Percentiles rank a stretch among this genome's conserved stretches.
Conservation (phyloP, 2,888 invertebrate species). For the Pyrgus malvae region DNA sequence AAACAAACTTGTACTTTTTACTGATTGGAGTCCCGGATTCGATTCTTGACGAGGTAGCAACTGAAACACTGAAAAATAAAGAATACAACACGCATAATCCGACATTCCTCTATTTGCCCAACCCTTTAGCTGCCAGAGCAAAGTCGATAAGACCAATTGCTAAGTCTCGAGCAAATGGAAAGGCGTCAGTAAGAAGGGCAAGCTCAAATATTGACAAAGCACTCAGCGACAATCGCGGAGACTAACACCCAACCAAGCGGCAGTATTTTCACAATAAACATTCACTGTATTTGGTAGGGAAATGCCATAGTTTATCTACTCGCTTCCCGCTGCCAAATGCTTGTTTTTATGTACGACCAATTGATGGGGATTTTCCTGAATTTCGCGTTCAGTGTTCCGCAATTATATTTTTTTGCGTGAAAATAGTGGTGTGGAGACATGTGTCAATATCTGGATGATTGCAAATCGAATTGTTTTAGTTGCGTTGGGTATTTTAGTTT, state of each 20-base stretch:
- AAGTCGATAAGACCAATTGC: slow-evolving; percentile 29
- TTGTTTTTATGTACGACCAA: slow-evolving; percentile 29
- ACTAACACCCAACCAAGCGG: slow-evolving; percentile 39
- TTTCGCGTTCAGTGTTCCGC: slow-evolving; percentile 1
- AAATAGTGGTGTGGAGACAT: slow-evolving; percentile 29
- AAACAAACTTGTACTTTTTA: too few relatives aligned
- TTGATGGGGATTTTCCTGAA: slow-evolving; percentile 20
- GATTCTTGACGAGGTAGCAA: too few relatives aligned
- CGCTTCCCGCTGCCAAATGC: slow-evolving; percentile 26
- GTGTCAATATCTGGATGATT: slow-evolving; percentile 34
- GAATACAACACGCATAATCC: too few relatives aligned
- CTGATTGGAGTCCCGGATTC: too few relatives aligned
- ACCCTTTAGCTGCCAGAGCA: slow-evolving; percentile 19
- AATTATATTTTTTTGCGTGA: slow-evolving; percentile 19
- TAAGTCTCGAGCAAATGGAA: slow-evolving; percentile 28
- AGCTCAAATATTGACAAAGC: slow-evolving; percentile 61
- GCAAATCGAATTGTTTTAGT: slow-evolving; percentile 6
- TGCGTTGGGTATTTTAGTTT: background rate
- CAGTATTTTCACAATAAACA: slow-evolving; percentile 58
- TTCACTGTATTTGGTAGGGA: slow-evolving; percentile 49
- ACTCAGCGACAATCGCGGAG: slow-evolving; percentile 60
- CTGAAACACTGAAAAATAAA: too few relatives aligned
- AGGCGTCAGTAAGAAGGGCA: slow-evolving; percentile 36
- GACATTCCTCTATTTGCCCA: too few relatives aligned
- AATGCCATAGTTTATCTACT: slow-evolving; percentile 43